Evolutionary conservation across 2,888 invertebrate species (phyloP).

Genomic region (Brachyopa scutellaris): DNA sequence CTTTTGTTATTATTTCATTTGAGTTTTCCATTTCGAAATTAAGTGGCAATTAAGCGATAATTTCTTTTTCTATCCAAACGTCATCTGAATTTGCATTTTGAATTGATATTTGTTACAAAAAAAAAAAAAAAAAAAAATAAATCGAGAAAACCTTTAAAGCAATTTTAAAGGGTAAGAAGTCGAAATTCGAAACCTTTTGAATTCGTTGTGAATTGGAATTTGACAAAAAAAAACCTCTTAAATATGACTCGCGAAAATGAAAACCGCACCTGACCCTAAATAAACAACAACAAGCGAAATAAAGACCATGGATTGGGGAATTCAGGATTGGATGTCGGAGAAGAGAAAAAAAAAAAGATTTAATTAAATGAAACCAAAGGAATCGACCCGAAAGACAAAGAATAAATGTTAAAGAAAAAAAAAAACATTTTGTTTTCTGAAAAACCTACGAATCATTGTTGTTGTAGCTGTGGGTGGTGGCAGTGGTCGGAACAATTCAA

Average conservation of each 20-base stretch:
- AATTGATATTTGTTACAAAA: conserved; percentile 20
- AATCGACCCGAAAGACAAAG: conserved; percentile 69
- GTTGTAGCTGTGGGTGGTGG: conserved; percentile 8
- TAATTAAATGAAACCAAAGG: conserved; percentile 71
- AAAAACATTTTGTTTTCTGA: too few relatives aligned
- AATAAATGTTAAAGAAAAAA: conserved; percentile 33
- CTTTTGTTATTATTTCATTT: conserved; percentile 60
- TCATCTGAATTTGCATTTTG: conserved; percentile 29
- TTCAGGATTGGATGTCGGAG: conserved; percentile 46
- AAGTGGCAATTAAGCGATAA: conserved; percentile 70
- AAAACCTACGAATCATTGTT: conserved; percentile 48
- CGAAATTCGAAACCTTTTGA: conserved; percentile 23
- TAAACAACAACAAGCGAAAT: conserved; percentile 65
- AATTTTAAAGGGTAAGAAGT: conserved; percentile 26
- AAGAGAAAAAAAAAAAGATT: conserved; percentile 43
- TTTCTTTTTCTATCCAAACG: conserved; percentile 34
- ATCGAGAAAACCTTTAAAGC: not conserved
- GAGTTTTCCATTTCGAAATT: conserved; percentile 57
- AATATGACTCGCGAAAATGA: conserved; percentile 49
- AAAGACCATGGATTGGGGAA: conserved; percentile 29
- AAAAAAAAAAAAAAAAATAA: not conserved
- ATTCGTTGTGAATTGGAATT: conserved; percentile 8
- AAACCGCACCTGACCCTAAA: conserved; percentile 67
- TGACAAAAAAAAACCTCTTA: conserved; percentile 18
- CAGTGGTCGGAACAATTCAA: not conserved